A percentile compares a stretch with the other conserved stretches of the same genome.
phyloP scores from a whole-genome alignment of 2,113 vertebrate species.

The Passer domesticus region DNA sequence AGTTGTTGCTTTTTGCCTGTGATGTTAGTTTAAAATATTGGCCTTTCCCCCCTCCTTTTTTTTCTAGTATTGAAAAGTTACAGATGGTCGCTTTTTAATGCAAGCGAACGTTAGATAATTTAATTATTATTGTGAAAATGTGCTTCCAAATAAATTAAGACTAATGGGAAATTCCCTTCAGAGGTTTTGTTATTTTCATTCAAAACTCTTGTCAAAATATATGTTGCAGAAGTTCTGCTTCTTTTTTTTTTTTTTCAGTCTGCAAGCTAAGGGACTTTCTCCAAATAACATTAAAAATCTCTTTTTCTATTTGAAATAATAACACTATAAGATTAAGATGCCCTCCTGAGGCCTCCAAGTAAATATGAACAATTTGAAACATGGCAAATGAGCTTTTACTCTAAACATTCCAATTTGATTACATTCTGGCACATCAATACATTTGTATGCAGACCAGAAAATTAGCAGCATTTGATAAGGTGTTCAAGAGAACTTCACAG shows the following conservation, averaged over 20 bases:
- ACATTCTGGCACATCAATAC: not conserved
- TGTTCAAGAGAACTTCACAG: not conserved
- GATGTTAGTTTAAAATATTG: slow-evolving; percentile 49
- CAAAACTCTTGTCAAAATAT: slow-evolving; percentile 62
- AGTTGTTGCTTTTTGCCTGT: slow-evolving; percentile 34
- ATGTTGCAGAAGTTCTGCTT: not conserved
- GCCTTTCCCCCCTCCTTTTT: not conserved
- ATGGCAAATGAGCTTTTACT: not conserved
- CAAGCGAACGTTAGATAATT: slow-evolving; percentile 65
- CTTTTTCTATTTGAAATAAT: slow-evolving; percentile 28
- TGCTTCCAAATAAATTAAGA: slow-evolving; percentile 72
- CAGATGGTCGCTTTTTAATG: slow-evolving; percentile 61
- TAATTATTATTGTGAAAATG: slow-evolving; percentile 69
- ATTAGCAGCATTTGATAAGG: not conserved
- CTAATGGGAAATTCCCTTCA: slow-evolving; percentile 69
- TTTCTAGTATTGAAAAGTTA: slow-evolving; percentile 61
- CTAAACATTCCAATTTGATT: slow-evolving; percentile 17
- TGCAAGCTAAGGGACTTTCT: slow-evolving; percentile 21
- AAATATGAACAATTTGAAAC: slow-evolving; percentile 14
- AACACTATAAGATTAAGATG: not conserved
- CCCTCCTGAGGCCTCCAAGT: slow-evolving; percentile 17
- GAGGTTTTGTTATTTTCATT: slow-evolving; percentile 70
- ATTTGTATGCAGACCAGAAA: slow-evolving; percentile 10
- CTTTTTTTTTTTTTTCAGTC: not conserved
- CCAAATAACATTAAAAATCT: slow-evolving; percentile 34